Evolutionary conservation across 2,888 invertebrate species (phyloP).

Genomic region (Zaprionus obscuricornis): DNA sequence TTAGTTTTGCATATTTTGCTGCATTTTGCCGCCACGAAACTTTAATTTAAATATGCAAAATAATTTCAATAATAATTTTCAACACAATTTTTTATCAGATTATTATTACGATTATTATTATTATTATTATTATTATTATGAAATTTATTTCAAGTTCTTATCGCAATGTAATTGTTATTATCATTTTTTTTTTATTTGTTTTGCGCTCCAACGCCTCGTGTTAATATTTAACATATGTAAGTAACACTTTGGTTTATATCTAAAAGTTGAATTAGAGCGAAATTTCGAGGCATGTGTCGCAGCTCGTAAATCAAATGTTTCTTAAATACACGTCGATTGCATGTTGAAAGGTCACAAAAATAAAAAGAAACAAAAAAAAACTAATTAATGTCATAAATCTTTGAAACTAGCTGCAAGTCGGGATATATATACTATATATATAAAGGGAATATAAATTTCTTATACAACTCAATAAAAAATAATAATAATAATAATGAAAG

Average conservation of each 20-base stretch:
- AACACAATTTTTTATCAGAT: too few species aligned
- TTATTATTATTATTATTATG: too few species aligned
- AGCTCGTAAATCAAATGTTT: slow-evolving; percentile 53
- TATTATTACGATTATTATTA: slow-evolving; percentile 24
- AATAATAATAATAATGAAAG: neutral
- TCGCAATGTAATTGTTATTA: slow-evolving; percentile 4
- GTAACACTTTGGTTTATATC: too few species aligned
- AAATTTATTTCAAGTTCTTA: slow-evolving; percentile 24
- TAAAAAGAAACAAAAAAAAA: slow-evolving; percentile 28
- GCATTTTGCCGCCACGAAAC: too few species aligned
- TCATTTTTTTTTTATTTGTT: slow-evolving; percentile 20
- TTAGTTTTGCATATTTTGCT: too few species aligned
- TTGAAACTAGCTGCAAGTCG: slow-evolving; percentile 7
- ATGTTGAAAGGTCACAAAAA: slow-evolving; percentile 50
- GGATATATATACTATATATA: slow-evolving; percentile 12
- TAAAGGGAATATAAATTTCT: neutral
- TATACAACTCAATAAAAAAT: slow-evolving; percentile 18
- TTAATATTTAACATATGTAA: too few species aligned
- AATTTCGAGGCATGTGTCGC: too few species aligned
- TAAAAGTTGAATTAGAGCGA: too few species aligned
- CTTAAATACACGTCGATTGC: slow-evolving; percentile 38
- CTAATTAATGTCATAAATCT: slow-evolving; percentile 69
- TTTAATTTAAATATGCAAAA: too few species aligned
- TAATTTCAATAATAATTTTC: too few species aligned
- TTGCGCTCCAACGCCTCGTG: slow-evolving; percentile 5